phyloP scores from a whole-genome alignment of 2,113 vertebrate genomes.

The Oreochromis tanganicae region DNA sequence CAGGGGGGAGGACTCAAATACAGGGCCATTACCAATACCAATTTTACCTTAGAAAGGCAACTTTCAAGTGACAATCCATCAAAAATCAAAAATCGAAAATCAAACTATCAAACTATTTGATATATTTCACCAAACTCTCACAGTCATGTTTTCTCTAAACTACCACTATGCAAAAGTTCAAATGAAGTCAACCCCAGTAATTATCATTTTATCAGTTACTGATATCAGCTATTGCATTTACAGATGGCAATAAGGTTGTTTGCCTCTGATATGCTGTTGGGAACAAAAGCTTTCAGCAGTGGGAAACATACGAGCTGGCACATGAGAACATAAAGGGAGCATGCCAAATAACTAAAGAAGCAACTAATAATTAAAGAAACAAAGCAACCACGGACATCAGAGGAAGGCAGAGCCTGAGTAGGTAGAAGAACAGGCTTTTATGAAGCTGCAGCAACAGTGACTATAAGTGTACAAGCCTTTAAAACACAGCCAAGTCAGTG shows the following conservation, averaged over 20 bases:
- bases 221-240: not conserved
- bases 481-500: not conserved
- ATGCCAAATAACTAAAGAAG: not conserved
- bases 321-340: not conserved
- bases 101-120: not conserved
- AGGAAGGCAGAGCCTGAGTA: not conserved
- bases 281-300: not conserved
- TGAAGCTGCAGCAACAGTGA: not conserved
- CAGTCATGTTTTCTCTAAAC: not conserved
- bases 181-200: not conserved
- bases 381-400: not conserved
- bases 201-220: not conserved
- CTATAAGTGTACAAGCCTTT: not conserved
- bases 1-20: not conserved
- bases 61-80: not conserved
- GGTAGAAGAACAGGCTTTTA: not conserved
- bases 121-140: not conserved
- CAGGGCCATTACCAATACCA: not conserved
- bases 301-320: not conserved
- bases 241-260: not conserved
- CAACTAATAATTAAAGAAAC: not conserved
- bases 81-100: not conserved
- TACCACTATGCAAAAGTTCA: not conserved
- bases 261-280: not conserved
- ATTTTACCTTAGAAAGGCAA: not conserved